phyloP scores from a whole-genome alignment of 2,113 vertebrate species.

The Tinamus guttatus region DNA sequence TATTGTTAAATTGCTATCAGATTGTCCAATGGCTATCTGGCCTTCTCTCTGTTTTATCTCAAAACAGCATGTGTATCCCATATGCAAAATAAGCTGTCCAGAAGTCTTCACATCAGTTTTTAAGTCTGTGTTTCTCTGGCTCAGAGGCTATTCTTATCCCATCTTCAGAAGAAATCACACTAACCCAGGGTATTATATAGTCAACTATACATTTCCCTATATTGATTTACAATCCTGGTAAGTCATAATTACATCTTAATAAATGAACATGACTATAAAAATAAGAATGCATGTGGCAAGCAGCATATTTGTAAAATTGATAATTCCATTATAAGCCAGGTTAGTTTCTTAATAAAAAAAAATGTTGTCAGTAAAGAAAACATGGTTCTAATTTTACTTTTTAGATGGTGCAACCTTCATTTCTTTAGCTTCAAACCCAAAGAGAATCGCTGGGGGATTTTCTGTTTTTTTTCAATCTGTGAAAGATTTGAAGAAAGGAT shows the following conservation, averaged over 20 bases:
- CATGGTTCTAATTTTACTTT: neutral
- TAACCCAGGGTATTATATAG: neutral
- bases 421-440: neutral
- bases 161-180: neutral
- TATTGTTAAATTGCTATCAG: slow-evolving; percentile 6
- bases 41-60: slow-evolving; percentile 27
- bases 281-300: neutral
- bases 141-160: neutral
- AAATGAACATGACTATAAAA: neutral
- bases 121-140: neutral
- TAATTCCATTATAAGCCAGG: neutral
- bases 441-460: neutral
- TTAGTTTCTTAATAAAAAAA: neutral
- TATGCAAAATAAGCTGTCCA: slow-evolving; percentile 11
- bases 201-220: neutral
- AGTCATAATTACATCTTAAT: neutral
- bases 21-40: neutral
- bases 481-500: neutral
- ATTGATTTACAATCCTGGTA: neutral
- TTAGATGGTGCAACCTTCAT: neutral
- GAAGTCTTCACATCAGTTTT: slow-evolving; percentile 3
- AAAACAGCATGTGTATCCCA: neutral
- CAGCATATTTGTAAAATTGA: accelerated
- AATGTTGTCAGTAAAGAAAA: neutral
- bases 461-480: neutral